Evolutionary conservation across 2,888 invertebrate genomes (phyloP), one percentile per base, ranked within the genome.

Genomic region (Agrotis segetum): DNA sequence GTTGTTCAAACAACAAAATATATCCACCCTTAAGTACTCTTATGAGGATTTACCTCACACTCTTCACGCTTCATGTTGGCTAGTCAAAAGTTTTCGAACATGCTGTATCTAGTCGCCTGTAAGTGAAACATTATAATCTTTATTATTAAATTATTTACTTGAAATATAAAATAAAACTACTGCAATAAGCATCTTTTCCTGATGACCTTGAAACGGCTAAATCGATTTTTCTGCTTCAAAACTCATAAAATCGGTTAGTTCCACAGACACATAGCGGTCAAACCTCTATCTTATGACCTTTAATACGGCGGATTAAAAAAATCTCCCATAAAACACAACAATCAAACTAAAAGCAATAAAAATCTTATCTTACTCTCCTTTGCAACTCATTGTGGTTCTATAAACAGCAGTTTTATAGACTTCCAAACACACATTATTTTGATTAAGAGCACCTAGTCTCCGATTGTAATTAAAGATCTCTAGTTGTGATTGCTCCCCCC

Each of bases 401-500:
- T 46, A n/a, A 47, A 52, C 50, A 19, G 6, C 2, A 62, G 29
- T 62, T 47, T 62, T 13, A 56, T 73, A 44, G 13, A 58, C 58
- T 49, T 47, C 46, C 58, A 44, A 77, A 58, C 17, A 71, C 17
- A n/a, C 66, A 62, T 77, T 76, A 68, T 65, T 74, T 71, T 62
- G 65, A 77, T 74, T 65, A 34, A 56, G n/a, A 1, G 55, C 0
- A 13, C 34, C 29, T 61, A 69, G 64, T 66, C 63, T 70, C 64
- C 60, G 75, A 81, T 87, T 89, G 87, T 89, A 89, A 89, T 89
- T 89, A 89, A 73, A 89, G 88, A 88, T 89, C 73, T 82, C 74
- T 78, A 71, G 74, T 71, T 81, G 58, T 67, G 77, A 86, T 78
- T 84, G 81, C 85, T 77, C 47, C 52, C 70, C 77, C 74, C 71